Evolutionary conservation across 2,888 invertebrate species (phyloP), one percentile per base, ranked within the genome.

Genomic region (Thecocarcelia acutangulata): DNA sequence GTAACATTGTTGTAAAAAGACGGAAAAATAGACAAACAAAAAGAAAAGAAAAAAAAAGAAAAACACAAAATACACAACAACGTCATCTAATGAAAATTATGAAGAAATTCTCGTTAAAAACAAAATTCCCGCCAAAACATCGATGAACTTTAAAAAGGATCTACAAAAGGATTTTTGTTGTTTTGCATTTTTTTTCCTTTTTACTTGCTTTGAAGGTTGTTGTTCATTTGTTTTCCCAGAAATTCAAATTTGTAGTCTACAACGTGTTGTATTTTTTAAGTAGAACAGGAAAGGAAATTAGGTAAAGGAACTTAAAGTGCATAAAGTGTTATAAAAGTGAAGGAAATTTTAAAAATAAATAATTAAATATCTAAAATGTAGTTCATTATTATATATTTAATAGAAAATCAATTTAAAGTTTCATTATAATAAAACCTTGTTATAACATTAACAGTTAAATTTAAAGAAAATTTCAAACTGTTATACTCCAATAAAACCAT

Each of bases 51-150:
- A 44, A 44, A 70, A 12, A 66, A 66, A 69, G 3, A 72, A 1
- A 33, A 6, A 33, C 9, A 66, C 15, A 84, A 80, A 68, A 80
- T 24, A 54, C 76, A 69, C 61, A 61, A 59, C 69, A 61, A 74
- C 73, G 59, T 80, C 54, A 61, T 79, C 72, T 80, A 83, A 78
- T 74, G 80, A 80, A 75, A 77, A 75, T 78, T 80, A 77, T 80
- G 74, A 83, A 77, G 80, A 77, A 80, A 61, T 66, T 50, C 58
- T 64, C 19, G 50, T 59, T 44, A 54, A 63, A 59, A 79, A 21
- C 44, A 24, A 79, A 50, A 68, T 83, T 83, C 83, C 61, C 80
- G 83, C 83, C 83, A 80, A 77, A 82, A 82, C 77, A 40, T 48
- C 13, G 15, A 64, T 64, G 40, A 70, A 74, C 54, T 70, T 78